phyloP scores from a whole-genome alignment of 30 jellyfish, hydroid and myxozoan species.

The Cassiopea andromeda region DNA sequence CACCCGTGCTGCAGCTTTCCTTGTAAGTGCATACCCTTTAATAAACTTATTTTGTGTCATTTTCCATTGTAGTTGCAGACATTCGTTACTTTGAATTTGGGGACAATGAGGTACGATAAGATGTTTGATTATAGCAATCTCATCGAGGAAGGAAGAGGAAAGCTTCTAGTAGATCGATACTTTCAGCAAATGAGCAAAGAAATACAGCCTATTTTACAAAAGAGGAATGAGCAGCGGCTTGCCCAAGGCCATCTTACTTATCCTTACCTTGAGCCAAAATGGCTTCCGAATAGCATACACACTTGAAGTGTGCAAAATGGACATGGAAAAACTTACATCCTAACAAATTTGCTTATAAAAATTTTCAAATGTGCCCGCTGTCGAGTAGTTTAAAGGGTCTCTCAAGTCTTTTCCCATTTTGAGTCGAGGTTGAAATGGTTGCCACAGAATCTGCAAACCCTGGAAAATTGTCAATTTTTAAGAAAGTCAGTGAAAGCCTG shows the following conservation, averaged over 20 bases:
- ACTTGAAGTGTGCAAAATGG: constrained; percentile 22
- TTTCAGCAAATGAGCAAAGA: constrained; percentile 63
- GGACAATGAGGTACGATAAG: constrained; percentile 76
- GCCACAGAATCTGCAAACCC: too few species aligned
- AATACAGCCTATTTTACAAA: constrained; percentile 66
- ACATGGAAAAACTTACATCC: background rate
- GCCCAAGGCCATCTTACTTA: constrained; percentile 80
- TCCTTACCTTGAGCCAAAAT: constrained; percentile 87
- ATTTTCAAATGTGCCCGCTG: too few species aligned
- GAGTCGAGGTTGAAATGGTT: too few species aligned
- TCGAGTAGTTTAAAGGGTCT: too few species aligned
- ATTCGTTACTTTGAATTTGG: constrained; percentile 73
- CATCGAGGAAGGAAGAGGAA: constrained; percentile 56
- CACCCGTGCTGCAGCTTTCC: too few species aligned
- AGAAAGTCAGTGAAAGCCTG: too few species aligned
- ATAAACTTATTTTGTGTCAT: background rate
- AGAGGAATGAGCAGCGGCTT: constrained; percentile 45
- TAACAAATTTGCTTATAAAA: too few species aligned
- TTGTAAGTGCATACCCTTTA: too few species aligned
- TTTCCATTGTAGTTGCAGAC: constrained; percentile 68
- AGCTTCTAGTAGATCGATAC: constrained; percentile 48
- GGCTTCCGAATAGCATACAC: constrained; percentile 93
- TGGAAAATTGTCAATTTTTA: too few species aligned
- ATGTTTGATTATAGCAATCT: constrained; percentile 74
- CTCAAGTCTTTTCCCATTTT: too few species aligned